Evolutionary conservation across 1,140 invertebrate genomes (phyloP).

Genomic region (Pseudomyrmex pallidus): DNA sequence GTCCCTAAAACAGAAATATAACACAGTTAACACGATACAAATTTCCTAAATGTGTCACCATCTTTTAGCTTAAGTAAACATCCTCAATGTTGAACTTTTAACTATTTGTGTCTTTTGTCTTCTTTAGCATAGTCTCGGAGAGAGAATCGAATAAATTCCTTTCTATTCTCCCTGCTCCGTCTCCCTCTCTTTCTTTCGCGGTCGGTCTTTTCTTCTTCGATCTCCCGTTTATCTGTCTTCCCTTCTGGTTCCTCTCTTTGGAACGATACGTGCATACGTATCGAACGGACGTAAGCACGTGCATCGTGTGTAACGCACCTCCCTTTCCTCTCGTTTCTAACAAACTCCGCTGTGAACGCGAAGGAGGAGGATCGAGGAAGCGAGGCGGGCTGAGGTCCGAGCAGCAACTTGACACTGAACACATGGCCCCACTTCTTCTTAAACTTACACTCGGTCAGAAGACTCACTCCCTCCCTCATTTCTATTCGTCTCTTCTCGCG

Average conservation of each 20-base stretch:
- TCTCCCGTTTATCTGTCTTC: constrained; percentile 43
- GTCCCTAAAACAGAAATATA: not conserved
- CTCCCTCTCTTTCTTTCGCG: not conserved
- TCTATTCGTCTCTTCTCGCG: constrained; percentile 39
- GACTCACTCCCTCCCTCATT: constrained; percentile 64
- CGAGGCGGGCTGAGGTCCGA: constrained; percentile 69
- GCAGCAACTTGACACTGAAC: constrained; percentile 83
- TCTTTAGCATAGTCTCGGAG: not conserved
- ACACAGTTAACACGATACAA: constrained; percentile 25
- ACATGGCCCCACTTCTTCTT: constrained; percentile 81
- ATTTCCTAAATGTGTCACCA: constrained; percentile 21
- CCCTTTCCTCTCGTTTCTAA: constrained; percentile 15
- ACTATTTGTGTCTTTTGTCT: constrained; percentile 53
- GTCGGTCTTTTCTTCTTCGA: constrained; percentile 23
- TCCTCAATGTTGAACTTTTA: not conserved
- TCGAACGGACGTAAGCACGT: constrained; percentile 40
- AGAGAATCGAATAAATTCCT: constrained; percentile 31
- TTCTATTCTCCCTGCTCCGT: not conserved
- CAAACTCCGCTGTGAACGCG: constrained; percentile 34
- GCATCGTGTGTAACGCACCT: constrained; percentile 50
- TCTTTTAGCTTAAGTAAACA: constrained; percentile 30
- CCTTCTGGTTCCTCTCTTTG: constrained; percentile 45
- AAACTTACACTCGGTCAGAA: constrained; percentile 79
- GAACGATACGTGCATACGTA: constrained; percentile 19
- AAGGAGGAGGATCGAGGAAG: constrained; percentile 65